Evolutionary conservation across 2,888 invertebrate genomes (phyloP).

Genomic region (Meta bourneti): DNA sequence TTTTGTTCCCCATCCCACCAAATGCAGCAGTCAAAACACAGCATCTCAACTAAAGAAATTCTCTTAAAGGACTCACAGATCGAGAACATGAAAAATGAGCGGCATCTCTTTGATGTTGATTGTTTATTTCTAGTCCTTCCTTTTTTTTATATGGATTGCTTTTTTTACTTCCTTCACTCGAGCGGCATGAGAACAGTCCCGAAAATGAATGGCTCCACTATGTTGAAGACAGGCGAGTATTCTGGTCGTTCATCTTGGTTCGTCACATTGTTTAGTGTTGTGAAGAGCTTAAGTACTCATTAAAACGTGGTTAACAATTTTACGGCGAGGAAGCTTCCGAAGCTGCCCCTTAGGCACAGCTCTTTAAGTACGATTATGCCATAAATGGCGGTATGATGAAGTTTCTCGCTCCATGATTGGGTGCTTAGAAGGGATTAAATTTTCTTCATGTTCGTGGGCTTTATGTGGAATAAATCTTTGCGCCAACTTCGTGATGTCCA

Average conservation of each 20-base stretch:
- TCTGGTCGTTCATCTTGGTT: conserved; percentile 6
- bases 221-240: neutral
- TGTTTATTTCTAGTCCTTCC: conserved; percentile 29
- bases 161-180: neutral
- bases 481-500: no score
- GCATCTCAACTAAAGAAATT: conserved; percentile 2
- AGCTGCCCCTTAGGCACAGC: conserved; percentile 1
- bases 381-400: neutral
- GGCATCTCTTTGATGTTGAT: conserved; percentile 48
- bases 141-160: neutral
- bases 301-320: conserved; percentile 43
- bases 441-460: no score
- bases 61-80: neutral
- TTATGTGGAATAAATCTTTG: no score
- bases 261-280: conserved; percentile 43
- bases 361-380: neutral
- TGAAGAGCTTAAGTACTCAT: conserved; percentile 23
- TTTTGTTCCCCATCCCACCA: neutral
- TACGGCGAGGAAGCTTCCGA: neutral
- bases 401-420: neutral
- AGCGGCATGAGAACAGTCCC: neutral
- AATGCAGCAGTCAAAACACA: neutral
- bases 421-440: no score
- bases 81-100: conserved; percentile 8
- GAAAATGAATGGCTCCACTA: conserved; percentile 29